Evolutionary conservation across 2,797 vertebrate species (phyloP).

Genomic region (Rallus crepitans): DNA sequence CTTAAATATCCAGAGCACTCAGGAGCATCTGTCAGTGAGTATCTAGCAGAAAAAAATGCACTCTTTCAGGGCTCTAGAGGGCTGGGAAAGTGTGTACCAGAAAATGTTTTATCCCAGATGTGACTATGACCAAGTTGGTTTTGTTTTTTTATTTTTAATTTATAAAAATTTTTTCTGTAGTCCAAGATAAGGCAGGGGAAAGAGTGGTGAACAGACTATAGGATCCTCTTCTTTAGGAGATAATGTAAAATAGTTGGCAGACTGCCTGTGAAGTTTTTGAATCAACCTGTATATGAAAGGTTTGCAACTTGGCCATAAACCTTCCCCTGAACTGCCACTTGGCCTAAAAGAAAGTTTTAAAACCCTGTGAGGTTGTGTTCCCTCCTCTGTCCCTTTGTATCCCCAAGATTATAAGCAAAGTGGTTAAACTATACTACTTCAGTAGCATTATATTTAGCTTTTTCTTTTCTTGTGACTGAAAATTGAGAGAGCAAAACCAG

Average conservation of each 20-base stretch:
- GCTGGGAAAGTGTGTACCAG: not conserved
- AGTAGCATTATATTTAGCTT: not conserved
- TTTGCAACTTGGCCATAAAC: not conserved
- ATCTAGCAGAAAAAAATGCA: not conserved
- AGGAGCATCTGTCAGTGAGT: not conserved
- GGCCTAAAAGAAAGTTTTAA: not conserved
- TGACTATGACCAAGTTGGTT: not conserved
- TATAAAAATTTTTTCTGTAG: not conserved
- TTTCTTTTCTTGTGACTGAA: not conserved
- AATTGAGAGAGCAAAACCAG: not conserved
- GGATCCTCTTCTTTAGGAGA: not conserved
- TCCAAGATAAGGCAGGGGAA: not conserved
- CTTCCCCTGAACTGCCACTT: not conserved
- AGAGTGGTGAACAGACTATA: not conserved
- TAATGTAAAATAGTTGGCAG: not conserved
- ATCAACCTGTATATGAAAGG: not conserved
- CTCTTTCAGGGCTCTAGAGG: not conserved
- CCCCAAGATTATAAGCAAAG: not conserved
- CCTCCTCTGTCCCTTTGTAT: not conserved
- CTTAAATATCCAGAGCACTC: not conserved
- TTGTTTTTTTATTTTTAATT: not conserved
- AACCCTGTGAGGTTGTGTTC: rapidly evolving
- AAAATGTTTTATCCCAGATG: not conserved
- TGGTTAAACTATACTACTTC: not conserved
- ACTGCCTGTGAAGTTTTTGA: not conserved